Percentiles rank a stretch among this genome's conserved stretches.
Conservation (phyloP, 2,797 vertebrate genomes). For the Clarias platycephalus region DNA sequence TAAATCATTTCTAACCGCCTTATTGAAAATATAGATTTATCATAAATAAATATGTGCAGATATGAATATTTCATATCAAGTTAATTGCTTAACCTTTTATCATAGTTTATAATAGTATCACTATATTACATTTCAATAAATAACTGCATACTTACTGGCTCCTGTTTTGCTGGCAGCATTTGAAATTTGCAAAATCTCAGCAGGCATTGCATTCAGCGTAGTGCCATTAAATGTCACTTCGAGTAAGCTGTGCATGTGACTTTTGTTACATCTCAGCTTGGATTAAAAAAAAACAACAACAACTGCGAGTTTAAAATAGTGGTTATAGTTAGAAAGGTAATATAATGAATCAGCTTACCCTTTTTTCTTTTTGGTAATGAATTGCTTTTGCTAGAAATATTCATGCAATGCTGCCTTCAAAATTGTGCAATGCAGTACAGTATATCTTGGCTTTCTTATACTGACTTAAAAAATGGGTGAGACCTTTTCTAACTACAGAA, state of each 20-base stretch:
- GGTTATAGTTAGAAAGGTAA: neutral
- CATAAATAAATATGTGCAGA: slow-evolving; percentile 30
- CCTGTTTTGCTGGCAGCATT: neutral
- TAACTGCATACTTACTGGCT: neutral
- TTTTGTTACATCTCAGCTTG: neutral
- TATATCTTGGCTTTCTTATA: slow-evolving; percentile 5
- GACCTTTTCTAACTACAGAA: neutral
- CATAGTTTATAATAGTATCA: neutral
- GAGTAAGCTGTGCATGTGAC: slow-evolving; percentile 10
- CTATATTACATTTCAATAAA: neutral
- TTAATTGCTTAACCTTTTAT: slow-evolving; percentile 24
- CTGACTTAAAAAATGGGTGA: neutral
- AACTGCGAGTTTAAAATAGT: neutral
- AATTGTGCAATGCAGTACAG: slow-evolving; percentile 17
- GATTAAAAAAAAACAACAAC: neutral
- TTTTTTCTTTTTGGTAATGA: neutral
- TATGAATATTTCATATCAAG: neutral
- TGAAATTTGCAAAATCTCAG: slow-evolving; percentile 6
- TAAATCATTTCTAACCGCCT: slow-evolving; percentile 29
- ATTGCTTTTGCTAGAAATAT: neutral
- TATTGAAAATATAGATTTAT: slow-evolving; percentile 25
- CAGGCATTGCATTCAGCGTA: slow-evolving; percentile 4
- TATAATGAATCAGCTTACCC: neutral
- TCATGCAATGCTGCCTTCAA: slow-evolving; percentile 14
- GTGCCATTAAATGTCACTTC: neutral